Evolutionary conservation across 2,888 invertebrate species (phyloP).

Genomic region (Luffia ferchaultella): DNA sequence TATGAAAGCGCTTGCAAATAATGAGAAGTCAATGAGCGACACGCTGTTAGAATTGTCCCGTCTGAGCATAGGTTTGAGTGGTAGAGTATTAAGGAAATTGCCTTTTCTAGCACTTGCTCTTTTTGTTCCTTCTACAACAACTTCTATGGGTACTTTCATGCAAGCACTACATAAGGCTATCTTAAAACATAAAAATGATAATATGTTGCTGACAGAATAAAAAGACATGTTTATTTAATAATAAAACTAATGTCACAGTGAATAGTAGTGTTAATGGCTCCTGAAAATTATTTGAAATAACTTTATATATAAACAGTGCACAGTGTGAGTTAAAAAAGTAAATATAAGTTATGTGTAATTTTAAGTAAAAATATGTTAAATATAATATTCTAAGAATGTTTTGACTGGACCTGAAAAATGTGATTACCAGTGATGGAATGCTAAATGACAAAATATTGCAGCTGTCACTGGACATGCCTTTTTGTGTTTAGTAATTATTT

Average conservation of each 20-base stretch:
- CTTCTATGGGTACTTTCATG: not conserved
- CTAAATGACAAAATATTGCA: too few species aligned
- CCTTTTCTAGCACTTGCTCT: constrained; percentile 86
- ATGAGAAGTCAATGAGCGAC: not conserved
- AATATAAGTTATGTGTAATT: too few species aligned
- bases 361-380: too few species aligned
- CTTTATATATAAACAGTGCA: too few species aligned
- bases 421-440: too few species aligned
- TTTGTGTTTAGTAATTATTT: too few species aligned
- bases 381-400: too few species aligned
- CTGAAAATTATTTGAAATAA: too few species aligned
- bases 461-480: too few species aligned
- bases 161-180: not conserved
- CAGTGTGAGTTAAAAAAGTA: too few species aligned
- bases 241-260: not conserved
- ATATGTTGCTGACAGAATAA: not conserved
- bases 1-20: constrained; percentile 23
- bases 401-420: too few species aligned
- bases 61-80: constrained; percentile 72
- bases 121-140: constrained; percentile 25
- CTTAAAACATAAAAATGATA: not conserved
- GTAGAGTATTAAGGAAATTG: constrained; percentile 84
- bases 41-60: not conserved
- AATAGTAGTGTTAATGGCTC: not conserved
- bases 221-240: not conserved